A percentile compares a stretch with the other conserved stretches of the same genome.
Conservation (phyloP, 2,113 vertebrate species). For the Calyptommatus sinebrachiatus region DNA sequence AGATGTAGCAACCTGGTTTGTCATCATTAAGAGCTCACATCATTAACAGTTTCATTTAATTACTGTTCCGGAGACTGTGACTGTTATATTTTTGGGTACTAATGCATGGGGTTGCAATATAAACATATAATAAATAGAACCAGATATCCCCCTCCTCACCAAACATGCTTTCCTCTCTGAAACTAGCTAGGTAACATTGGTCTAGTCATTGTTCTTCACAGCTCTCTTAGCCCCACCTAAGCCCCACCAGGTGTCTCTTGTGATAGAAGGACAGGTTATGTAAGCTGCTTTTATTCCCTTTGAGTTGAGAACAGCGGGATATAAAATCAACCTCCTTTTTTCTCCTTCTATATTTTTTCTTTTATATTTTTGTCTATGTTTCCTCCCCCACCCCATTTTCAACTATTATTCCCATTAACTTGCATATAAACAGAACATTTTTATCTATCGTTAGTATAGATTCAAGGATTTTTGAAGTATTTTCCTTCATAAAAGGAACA, state of each 20-base stretch:
- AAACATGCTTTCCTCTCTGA: no score
- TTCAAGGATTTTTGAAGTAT: not conserved
- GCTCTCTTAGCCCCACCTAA: no score
- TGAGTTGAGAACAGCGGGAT: no score
- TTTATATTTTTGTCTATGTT: no score
- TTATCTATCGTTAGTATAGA: not conserved
- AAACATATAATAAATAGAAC: not conserved
- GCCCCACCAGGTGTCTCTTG: no score
- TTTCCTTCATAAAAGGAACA: not conserved
- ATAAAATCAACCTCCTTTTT: no score
- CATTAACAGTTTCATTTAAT: not conserved
- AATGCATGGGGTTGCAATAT: not conserved
- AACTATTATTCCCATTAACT: not conserved
- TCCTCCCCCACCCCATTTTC: no score
- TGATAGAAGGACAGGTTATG: no score
- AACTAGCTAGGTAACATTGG: no score
- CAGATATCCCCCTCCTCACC: not conserved
- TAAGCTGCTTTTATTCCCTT: no score
- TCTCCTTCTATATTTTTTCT: no score
- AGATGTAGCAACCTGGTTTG: not conserved
- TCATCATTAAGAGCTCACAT: not conserved
- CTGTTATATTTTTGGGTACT: not conserved
- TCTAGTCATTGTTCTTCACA: no score
- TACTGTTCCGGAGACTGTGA: not conserved
- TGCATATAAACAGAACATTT: not conserved